phyloP scores from a whole-genome alignment of 2,888 invertebrate genomes.

The Abrostola tripartita region DNA sequence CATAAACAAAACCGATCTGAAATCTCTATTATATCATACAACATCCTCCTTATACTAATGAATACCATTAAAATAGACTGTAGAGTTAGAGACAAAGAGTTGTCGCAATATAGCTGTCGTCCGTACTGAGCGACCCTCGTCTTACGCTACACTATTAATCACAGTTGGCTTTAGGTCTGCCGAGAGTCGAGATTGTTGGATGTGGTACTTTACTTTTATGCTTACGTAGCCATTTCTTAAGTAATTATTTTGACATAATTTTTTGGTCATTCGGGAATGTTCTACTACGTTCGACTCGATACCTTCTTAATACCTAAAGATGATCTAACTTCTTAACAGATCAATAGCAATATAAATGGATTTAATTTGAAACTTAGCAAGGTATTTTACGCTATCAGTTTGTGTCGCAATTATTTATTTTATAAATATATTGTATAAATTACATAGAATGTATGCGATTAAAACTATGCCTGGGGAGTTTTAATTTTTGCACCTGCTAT shows the following conservation, averaged over 20 bases:
- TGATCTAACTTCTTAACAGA: too few species aligned
- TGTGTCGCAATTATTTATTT: too few species aligned
- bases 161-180: slow-evolving; percentile 64
- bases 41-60: slow-evolving; percentile 22
- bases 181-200: slow-evolving; percentile 30
- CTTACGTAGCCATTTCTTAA: too few species aligned
- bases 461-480: not conserved
- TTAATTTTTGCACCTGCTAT: not conserved
- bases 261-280: too few species aligned
- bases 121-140: slow-evolving; percentile 67
- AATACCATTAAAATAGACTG: slow-evolving; percentile 43
- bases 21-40: not conserved
- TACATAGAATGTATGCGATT: too few species aligned
- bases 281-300: too few species aligned
- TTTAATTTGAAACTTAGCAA: too few species aligned
- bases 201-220: slow-evolving; percentile 26
- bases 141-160: slow-evolving; percentile 73
- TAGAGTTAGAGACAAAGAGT: slow-evolving; percentile 55
- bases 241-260: too few species aligned
- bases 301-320: too few species aligned
- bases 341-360: too few species aligned
- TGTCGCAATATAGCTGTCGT: slow-evolving; percentile 70
- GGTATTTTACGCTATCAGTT: too few species aligned
- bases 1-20: not conserved
- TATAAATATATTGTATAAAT: too few species aligned